Evolutionary conservation across 92 coral and sea anemone species (phyloP).

Genomic region (Phenganax subtilis): DNA sequence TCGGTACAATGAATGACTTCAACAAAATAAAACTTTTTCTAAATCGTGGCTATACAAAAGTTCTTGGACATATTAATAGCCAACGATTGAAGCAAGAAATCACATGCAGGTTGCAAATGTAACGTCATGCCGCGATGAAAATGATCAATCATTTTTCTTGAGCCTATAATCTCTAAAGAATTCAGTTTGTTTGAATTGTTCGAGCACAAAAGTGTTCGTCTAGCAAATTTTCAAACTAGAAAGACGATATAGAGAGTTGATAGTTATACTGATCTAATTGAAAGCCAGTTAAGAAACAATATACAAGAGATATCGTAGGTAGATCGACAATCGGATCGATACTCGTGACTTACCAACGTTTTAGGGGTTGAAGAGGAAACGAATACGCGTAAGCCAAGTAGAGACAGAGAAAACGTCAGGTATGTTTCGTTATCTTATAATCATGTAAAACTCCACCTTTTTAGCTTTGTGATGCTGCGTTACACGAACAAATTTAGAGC

Average conservation of each 20-base stretch:
- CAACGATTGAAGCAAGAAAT: background rate
- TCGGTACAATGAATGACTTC: background rate
- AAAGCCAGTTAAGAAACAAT: conserved; percentile 6
- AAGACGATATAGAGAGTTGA: no score
- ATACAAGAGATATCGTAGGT: background rate
- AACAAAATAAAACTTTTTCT: conserved; percentile 34
- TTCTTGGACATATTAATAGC: background rate
- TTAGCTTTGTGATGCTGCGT: no score
- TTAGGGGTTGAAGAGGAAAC: background rate
- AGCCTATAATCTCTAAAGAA: background rate
- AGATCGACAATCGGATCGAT: background rate
- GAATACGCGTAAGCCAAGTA: background rate
- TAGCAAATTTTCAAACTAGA: no score
- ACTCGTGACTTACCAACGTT: background rate
- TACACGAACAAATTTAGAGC: no score
- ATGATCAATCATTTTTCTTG: conserved; percentile 21
- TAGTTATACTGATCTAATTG: background rate
- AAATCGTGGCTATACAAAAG: background rate
- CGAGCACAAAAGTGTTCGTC: no score
- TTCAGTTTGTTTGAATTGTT: background rate
- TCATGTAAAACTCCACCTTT: no score
- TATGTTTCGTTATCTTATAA: no score
- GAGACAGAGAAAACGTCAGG: no score
- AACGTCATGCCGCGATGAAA: conserved; percentile 15
- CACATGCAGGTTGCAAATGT: conserved; percentile 18